These are phyloP conservation scores for Drosophila nebulosa DNA, from an alignment of 1,140 invertebrate genomes.

Conservation along the genomic window DNA sequence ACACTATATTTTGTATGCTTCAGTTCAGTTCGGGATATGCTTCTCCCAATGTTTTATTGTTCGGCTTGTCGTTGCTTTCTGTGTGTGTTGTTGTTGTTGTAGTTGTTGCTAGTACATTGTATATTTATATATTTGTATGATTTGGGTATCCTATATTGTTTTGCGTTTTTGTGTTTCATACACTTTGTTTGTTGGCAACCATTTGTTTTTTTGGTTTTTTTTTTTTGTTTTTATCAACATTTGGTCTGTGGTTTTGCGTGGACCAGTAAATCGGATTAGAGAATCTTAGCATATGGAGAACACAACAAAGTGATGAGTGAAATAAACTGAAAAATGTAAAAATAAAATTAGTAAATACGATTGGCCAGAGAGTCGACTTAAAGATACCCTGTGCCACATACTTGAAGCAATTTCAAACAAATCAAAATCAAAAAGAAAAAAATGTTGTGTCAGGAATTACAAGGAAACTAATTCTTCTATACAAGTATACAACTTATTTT, in stretches of 20 bases:
- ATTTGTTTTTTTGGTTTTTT: too few relatives aligned
- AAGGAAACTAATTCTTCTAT: too few relatives aligned
- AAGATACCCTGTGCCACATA: not conserved
- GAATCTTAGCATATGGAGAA: not conserved
- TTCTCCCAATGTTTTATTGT: slow-evolving; percentile 6
- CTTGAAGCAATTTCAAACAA: too few relatives aligned
- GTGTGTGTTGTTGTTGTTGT: not conserved
- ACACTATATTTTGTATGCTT: not conserved
- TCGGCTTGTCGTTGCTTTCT: not conserved
- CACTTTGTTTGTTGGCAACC: slow-evolving; percentile 22
- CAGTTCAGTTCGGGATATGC: slow-evolving; percentile 20
- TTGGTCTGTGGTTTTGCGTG: slow-evolving; percentile 18
- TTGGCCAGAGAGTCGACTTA: not conserved
- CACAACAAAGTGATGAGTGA: not conserved
- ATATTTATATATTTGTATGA: slow-evolving; percentile 33
- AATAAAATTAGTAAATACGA: not conserved
- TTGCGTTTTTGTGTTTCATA: slow-evolving; percentile 22
- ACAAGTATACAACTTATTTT: too few relatives aligned
- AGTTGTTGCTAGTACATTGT: slow-evolving; percentile 30
- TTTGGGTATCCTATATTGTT: slow-evolving; percentile 26
- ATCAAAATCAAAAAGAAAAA: too few relatives aligned
- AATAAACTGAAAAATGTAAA: not conserved
- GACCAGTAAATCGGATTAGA: slow-evolving; percentile 24
- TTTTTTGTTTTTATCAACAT: slow-evolving; percentile 47
- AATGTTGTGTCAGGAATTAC: too few relatives aligned